Percentiles rank a stretch among this genome's conserved stretches.
These are phyloP conservation scores for Pseudococcus viburni DNA, from an alignment of 2,888 invertebrate species.

Conservation along the genomic window DNA sequence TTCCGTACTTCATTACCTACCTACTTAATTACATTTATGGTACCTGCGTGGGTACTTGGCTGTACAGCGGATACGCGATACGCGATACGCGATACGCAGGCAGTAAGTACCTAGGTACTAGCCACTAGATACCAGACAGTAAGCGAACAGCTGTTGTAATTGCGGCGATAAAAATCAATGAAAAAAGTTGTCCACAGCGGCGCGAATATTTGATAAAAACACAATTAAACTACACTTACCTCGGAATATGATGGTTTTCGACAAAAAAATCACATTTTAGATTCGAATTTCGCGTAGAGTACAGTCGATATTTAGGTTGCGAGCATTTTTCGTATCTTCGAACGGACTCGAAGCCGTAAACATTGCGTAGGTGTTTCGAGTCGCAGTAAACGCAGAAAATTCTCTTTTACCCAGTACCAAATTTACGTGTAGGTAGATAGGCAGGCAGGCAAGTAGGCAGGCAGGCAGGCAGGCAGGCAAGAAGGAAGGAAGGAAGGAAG, in stretches of 20 bases:
- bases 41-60: no score
- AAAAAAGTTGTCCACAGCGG: background rate
- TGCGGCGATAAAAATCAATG: background rate
- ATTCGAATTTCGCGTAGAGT: background rate
- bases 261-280: constrained; percentile 19
- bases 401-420: background rate
- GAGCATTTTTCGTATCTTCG: constrained; percentile 1
- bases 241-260: background rate
- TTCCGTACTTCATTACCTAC: no score
- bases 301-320: background rate
- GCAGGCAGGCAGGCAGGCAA: background rate
- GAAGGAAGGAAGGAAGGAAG: no score
- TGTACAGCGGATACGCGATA: no score
- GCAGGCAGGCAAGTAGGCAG: background rate
- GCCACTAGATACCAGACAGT: no score
- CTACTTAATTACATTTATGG: no score
- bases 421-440: background rate
- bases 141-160: background rate
- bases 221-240: background rate
- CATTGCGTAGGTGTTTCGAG: constrained; percentile 47
- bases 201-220: background rate
- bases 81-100: no score
- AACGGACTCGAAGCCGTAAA: constrained; percentile 19
- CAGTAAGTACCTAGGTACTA: no score
- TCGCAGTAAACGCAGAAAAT: background rate